Evolutionary conservation across 2,113 vertebrate genomes (phyloP).

Genomic region (Pantherophis guttatus): DNA sequence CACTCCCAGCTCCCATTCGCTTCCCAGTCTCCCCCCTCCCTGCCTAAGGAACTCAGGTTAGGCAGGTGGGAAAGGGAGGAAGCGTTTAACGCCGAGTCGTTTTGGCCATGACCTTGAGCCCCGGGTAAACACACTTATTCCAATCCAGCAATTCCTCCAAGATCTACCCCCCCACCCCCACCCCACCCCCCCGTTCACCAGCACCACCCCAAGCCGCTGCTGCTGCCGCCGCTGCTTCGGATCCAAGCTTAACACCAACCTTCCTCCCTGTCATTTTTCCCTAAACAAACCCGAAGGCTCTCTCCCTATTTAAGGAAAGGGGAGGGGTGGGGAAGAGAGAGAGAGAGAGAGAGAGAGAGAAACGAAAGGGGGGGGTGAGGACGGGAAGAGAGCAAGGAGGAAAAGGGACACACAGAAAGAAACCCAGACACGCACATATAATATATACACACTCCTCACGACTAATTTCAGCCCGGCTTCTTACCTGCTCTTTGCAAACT

Average conservation of each 20-base stretch:
- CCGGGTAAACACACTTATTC: conserved; percentile 86
- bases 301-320: background rate
- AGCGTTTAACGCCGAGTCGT: conserved; percentile 78
- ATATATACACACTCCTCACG: background rate
- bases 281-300: conserved; percentile 54
- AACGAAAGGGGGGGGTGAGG: too few relatives aligned
- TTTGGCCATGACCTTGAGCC: conserved; percentile 91
- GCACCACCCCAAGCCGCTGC: background rate
- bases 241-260: conserved; percentile 68
- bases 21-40: conserved; percentile 49
- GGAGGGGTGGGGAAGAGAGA: too few relatives aligned
- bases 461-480: conserved; percentile 65
- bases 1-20: too few relatives aligned
- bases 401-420: conserved; percentile 44
- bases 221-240: conserved; percentile 61
- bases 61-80: background rate
- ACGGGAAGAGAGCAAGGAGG: background rate
- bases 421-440: background rate
- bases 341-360: too few relatives aligned
- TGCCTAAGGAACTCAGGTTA: conserved; percentile 66
- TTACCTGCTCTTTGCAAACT: conserved; percentile 88
- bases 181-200: background rate
- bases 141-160: conserved; percentile 72
- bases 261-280: conserved; percentile 71
- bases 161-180: conserved; percentile 23